Evolutionary conservation across 2,797 vertebrate species (phyloP).

Genomic region (Malurus leucopterus): DNA sequence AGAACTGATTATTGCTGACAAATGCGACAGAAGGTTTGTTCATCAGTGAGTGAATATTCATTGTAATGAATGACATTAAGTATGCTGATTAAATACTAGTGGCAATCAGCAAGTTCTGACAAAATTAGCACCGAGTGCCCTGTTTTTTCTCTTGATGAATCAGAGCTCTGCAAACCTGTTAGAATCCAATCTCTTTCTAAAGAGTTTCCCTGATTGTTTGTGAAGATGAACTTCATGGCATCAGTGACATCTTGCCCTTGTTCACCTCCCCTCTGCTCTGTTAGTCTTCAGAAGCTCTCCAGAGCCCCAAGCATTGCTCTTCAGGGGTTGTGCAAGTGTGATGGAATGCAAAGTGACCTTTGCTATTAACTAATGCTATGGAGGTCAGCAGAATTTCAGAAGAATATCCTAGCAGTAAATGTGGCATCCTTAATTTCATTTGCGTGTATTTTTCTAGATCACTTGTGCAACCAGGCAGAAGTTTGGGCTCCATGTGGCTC

Average conservation of each 20-base stretch:
- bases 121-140: not conserved
- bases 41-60: not conserved
- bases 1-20: not conserved
- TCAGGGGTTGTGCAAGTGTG: not conserved
- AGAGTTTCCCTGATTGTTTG: not conserved
- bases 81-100: not conserved
- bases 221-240: not conserved
- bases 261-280: not conserved
- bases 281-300: not conserved
- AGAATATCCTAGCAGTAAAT: slow-evolving; percentile 28
- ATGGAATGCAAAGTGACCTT: slow-evolving; percentile 9
- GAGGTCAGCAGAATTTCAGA: slow-evolving; percentile 22
- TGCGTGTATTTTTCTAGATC: not conserved
- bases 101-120: not conserved
- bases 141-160: not conserved
- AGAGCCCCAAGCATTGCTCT: not conserved
- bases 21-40: not conserved
- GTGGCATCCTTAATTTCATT: slow-evolving; percentile 11
- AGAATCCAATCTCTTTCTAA: not conserved
- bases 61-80: not conserved
- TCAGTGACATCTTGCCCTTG: not conserved
- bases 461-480: not conserved
- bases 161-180: not conserved
- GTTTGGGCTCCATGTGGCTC: not conserved
- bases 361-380: not conserved